These are phyloP conservation scores for Benthosema pterotum DNA, from an alignment of 2,797 vertebrate genomes.

Conservation along the genomic window DNA sequence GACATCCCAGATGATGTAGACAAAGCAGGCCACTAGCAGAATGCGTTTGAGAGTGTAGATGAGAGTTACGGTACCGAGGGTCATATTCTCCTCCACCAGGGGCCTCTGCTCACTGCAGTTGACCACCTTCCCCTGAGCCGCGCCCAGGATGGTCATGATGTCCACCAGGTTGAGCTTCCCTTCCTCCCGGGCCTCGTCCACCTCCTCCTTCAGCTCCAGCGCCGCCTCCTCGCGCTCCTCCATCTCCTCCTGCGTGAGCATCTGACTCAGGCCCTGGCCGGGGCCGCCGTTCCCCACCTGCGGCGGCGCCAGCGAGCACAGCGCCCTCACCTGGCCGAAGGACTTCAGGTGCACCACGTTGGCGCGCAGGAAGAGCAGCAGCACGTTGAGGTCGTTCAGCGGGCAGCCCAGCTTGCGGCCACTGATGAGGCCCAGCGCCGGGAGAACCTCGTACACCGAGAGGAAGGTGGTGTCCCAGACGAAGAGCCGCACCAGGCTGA, in stretches of 20 bases:
- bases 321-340: conserved; percentile 87
- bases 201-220: conserved; percentile 77
- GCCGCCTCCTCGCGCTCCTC: conserved; percentile 77
- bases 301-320: conserved; percentile 84
- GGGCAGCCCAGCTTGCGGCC: conserved; percentile 91
- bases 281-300: conserved; percentile 57
- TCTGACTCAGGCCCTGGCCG: conserved; percentile 51
- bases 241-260: conserved; percentile 75
- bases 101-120: conserved; percentile 81
- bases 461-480: conserved; percentile 94
- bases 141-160: conserved; percentile 94
- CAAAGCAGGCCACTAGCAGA: conserved; percentile 73
- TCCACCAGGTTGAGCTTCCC: conserved; percentile 90
- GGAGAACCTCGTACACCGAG: conserved; percentile 92
- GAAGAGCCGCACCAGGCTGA: conserved; percentile 89
- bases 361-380: conserved; percentile 91
- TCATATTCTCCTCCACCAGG: conserved; percentile 82
- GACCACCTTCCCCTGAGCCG: conserved; percentile 80
- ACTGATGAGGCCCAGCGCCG: conserved; percentile 89
- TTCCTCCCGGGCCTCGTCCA: conserved; percentile 81
- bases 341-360: conserved; percentile 91
- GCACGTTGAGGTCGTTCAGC: conserved; percentile 92
- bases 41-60: conserved; percentile 81
- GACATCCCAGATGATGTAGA: conserved; percentile 82
- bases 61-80: conserved; percentile 81